Evolutionary conservation across 2,797 vertebrate species (phyloP), one percentile per base, ranked within the genome.

Genomic region (Anolis apletophallus): DNA sequence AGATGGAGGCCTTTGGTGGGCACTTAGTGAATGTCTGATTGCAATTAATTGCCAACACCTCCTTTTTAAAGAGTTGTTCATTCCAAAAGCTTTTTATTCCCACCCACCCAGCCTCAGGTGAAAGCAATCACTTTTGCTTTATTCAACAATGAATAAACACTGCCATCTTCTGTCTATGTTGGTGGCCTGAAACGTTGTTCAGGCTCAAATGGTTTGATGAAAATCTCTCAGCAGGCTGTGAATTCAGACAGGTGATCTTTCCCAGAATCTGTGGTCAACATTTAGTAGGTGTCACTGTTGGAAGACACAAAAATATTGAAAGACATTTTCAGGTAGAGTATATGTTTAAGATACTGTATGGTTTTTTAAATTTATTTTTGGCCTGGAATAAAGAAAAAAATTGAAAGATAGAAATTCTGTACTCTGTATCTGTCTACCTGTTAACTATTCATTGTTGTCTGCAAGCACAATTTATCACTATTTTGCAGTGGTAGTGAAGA

Each of bases 141-240:
- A 88, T 87, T 85, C 73, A 95, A 85, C 52, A 87, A 93, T 88
- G 93, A 93, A 92, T 88, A 91, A 94, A 95, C 91, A 96, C 89
- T 95, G 96, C 95, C 96, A 96, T 94, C 96, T 96, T 95, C 95
- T 95, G 95, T 93, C 93, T 77, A 0, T 84, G 36, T 77, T 75
- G 71, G 61, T 64, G 61, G 61, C 61, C 16, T 64, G 61, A 64
- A 64, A 64, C 4, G 61, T 11, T 72, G 26, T 61, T 74, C 0
- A 81, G 17, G 54, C 5, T 77, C 12, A 84, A 80, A 80, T 86
- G 81, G 61, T 17, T 76, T 17, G 52, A 89, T 4, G 50, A 83
- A 61, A 1, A 8, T 80, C 9, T 52, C 71, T 32, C 32, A 36
- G 76, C 81, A 88, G 23, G 8, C 71, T 86, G 32, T 67, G 61